Evolutionary conservation across 2,888 invertebrate genomes (phyloP).

Genomic region (Drosophila sordidapex): DNA sequence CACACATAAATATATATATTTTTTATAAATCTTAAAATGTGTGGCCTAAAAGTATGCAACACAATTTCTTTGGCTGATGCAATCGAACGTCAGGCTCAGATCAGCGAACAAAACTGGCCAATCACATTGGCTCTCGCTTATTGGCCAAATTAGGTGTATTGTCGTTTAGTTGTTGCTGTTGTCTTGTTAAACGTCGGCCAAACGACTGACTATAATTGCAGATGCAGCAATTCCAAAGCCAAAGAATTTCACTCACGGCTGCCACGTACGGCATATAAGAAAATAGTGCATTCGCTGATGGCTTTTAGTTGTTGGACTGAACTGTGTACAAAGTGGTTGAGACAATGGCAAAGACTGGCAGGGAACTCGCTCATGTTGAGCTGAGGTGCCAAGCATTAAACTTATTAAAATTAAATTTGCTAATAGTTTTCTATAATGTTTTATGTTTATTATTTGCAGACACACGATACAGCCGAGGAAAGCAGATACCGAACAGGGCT

Average conservation of each 20-base stretch:
- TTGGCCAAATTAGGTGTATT: slow-evolving; percentile 38
- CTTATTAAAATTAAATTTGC: neutral
- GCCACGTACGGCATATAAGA: slow-evolving; percentile 62
- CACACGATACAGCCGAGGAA: slow-evolving; percentile 83
- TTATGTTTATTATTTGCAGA: slow-evolving; percentile 59
- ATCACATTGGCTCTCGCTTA: slow-evolving; percentile 45
- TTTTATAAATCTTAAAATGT: neutral
- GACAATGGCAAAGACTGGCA: slow-evolving; percentile 42
- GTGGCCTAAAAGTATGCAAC: slow-evolving; percentile 22
- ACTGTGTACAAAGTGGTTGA: slow-evolving; percentile 22
- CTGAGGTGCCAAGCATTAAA: slow-evolving; percentile 54
- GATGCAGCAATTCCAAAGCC: slow-evolving; percentile 73
- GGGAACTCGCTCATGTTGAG: slow-evolving; percentile 54
- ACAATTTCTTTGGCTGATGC: slow-evolving; percentile 71
- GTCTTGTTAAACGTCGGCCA: slow-evolving; percentile 39
- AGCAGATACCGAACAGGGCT: slow-evolving; percentile 87
- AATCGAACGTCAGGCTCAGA: slow-evolving; percentile 70
- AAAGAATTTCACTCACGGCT: slow-evolving; percentile 68
- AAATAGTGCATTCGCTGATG: slow-evolving; percentile 44
- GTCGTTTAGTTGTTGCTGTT: slow-evolving; percentile 16
- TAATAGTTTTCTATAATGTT: neutral
- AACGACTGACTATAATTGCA: slow-evolving; percentile 70
- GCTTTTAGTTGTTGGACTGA: slow-evolving; percentile 54
- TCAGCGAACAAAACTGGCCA: slow-evolving; percentile 30
- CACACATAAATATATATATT: neutral